A percentile compares a stretch with the other conserved stretches of the same genome.
Conservation (phyloP, 2,797 vertebrate species). For the Crax fasciolata region DNA sequence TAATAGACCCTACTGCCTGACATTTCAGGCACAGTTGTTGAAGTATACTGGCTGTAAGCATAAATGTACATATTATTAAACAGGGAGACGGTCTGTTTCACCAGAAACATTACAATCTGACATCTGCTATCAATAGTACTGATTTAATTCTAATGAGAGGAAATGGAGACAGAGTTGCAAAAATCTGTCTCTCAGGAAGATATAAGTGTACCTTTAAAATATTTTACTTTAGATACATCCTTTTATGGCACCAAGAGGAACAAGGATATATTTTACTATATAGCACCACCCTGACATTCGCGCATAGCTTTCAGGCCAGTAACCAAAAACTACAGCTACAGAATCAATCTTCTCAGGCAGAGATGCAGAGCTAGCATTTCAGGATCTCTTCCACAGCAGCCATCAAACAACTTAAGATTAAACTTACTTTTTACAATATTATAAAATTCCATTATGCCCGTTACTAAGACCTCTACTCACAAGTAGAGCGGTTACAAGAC, state of each 20-base stretch:
- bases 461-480: background rate
- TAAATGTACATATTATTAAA: conserved; percentile 63
- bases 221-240: conserved; percentile 56
- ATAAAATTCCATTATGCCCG: background rate
- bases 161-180: conserved; percentile 75
- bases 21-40: conserved; percentile 52
- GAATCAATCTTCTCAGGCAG: background rate
- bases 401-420: conserved; percentile 12
- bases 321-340: conserved; percentile 15
- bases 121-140: conserved; percentile 80
- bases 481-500: background rate
- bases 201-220: conserved; percentile 55
- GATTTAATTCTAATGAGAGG: conserved; percentile 74
- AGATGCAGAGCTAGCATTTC: background rate
- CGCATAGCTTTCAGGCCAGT: background rate
- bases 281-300: conserved; percentile 14
- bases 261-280: conserved; percentile 22
- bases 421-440: background rate
- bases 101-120: conserved; percentile 79
- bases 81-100: conserved; percentile 82
- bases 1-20: conserved; percentile 62
- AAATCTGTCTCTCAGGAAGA: conserved; percentile 70
- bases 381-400: background rate
- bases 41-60: conserved; percentile 69
- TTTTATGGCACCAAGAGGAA: background rate